These are phyloP conservation scores for Charina bottae DNA, from an alignment of 2,113 vertebrate species.

Conservation along the genomic window DNA sequence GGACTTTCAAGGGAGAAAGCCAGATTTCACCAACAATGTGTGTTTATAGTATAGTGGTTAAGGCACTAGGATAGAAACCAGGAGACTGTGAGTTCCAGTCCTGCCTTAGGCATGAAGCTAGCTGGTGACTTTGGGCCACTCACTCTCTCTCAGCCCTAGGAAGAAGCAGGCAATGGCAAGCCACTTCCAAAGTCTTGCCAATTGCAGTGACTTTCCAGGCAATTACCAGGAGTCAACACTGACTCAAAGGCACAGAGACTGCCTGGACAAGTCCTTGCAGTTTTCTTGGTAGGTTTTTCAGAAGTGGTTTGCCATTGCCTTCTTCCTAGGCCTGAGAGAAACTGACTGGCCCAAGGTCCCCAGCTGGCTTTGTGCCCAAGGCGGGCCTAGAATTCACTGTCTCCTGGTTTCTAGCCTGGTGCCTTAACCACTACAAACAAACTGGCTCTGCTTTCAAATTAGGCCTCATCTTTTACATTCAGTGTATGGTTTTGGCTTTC, in stretches of 20 bases:
- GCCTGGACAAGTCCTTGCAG: no score
- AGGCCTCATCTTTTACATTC: background rate
- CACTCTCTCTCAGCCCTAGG: background rate
- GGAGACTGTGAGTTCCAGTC: background rate
- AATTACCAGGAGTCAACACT: background rate
- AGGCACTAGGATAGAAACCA: background rate
- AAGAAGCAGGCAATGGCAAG: background rate
- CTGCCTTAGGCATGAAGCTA: background rate
- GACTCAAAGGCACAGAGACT: background rate
- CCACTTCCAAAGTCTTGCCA: background rate
- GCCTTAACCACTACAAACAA: no score
- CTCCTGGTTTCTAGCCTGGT: no score
- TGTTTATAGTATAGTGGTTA: background rate
- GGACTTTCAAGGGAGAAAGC: background rate
- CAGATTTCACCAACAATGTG: background rate
- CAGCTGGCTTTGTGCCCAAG: no score
- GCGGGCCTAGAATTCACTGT: no score
- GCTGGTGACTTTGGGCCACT: background rate
- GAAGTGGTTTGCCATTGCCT: no score
- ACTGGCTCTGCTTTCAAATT: background rate
- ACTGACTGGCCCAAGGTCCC: no score
- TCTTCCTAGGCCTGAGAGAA: no score
- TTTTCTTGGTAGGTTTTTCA: no score
- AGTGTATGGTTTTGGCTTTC: background rate
- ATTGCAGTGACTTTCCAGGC: background rate